phyloP scores from a whole-genome alignment of 2,113 vertebrate species.

The Syrrhaptes paradoxus region DNA sequence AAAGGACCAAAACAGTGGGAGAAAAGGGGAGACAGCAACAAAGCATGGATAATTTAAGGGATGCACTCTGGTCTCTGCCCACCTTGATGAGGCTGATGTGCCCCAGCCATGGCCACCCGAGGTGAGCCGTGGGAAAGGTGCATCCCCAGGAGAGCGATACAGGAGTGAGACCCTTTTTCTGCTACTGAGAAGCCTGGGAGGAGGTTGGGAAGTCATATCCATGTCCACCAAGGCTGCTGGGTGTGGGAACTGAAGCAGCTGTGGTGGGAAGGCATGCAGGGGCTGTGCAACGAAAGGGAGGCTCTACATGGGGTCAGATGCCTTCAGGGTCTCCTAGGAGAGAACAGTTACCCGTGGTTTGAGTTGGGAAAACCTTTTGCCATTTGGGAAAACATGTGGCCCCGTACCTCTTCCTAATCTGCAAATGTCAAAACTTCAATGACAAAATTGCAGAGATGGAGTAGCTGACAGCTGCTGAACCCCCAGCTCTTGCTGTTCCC shows the following conservation, averaged over 20 bases:
- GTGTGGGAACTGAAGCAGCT: not conserved
- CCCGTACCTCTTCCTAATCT: not conserved
- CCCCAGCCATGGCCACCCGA: accelerated
- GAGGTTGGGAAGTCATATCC: not conserved
- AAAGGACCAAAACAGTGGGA: not conserved
- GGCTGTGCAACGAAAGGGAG: not conserved
- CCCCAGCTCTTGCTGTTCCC: not conserved
- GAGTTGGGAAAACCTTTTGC: not conserved
- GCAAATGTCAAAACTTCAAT: not conserved
- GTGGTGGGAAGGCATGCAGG: not conserved
- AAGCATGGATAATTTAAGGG: not conserved
- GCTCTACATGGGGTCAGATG: not conserved
- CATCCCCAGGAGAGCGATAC: accelerated
- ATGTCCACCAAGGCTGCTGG: not conserved
- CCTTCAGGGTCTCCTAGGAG: not conserved
- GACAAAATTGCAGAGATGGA: not conserved
- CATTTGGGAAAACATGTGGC: not conserved
- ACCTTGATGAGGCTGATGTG: no score
- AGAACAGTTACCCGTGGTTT: not conserved
- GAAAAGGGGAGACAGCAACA: not conserved
- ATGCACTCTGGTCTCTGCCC: not conserved
- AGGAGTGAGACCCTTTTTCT: not conserved
- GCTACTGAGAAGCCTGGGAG: not conserved
- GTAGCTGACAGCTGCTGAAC: not conserved
- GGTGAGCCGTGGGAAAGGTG: not conserved